Evolutionary conservation across 2,113 vertebrate species (phyloP).

Genomic region (Conger conger): DNA sequence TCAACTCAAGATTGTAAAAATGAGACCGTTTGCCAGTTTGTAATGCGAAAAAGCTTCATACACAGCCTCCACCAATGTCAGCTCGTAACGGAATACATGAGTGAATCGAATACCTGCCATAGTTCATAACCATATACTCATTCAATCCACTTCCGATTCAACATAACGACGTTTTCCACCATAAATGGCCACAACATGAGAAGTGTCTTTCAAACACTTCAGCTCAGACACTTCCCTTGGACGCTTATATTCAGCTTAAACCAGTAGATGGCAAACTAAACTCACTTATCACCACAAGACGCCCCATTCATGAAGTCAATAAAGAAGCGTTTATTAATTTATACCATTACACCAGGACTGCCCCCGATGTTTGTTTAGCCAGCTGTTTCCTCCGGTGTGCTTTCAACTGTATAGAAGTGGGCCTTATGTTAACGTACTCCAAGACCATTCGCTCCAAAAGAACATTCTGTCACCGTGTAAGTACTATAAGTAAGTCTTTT

Average conservation of each 20-base stretch:
- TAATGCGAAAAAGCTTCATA: background rate
- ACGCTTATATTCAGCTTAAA: constrained; percentile 14
- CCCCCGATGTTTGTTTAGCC: constrained; percentile 81
- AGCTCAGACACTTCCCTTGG: background rate
- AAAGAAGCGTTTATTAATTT: constrained; percentile 82
- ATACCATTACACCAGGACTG: constrained; percentile 65
- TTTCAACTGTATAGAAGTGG: constrained; percentile 73
- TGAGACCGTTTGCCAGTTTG: background rate
- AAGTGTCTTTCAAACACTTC: background rate
- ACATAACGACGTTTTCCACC: background rate
- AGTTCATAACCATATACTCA: background rate
- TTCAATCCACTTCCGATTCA: background rate
- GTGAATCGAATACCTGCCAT: background rate
- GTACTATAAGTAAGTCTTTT: constrained; percentile 67
- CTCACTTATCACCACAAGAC: constrained; percentile 55
- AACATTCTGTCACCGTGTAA: constrained; percentile 66
- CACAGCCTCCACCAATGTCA: background rate
- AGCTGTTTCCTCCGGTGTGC: constrained; percentile 78
- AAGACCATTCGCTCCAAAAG: constrained; percentile 54
- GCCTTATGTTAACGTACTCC: constrained; percentile 54
- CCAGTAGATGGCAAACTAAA: constrained; percentile 41
- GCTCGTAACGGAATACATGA: background rate
- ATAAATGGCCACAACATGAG: background rate
- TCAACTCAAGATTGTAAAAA: background rate
- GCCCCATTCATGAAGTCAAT: constrained; percentile 71